Base-by-base conservation (phyloP, 53 echinoderm and acorn worm species). In the Zoroaster sp. region DNA sequence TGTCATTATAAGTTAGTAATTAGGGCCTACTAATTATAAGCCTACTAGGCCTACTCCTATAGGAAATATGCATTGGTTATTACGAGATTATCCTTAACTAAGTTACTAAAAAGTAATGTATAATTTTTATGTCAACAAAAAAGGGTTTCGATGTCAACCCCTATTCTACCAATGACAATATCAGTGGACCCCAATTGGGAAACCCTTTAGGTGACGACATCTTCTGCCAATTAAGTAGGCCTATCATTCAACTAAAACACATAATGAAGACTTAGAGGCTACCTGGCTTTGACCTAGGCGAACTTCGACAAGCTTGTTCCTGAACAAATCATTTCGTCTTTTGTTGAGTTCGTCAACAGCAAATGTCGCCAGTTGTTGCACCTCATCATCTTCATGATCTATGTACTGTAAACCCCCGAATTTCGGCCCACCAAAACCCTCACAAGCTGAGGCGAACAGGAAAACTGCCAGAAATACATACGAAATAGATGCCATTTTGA, bases 291-390 rank as follows among this genome's bases (percentile, higher is more conserved):
- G 80, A 7, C 70, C 80, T 69, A 47, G 69, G 4, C 80, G 69
- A 68, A 89, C 70, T 89, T 89, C 89, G 9, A 89, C 89, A 14
- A 89, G 69, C 54, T 89, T 89, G 69, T 67, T 17, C n/a, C 11
- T 70, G 80, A 51, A 89, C 12, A 44, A 9, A 8, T 49, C 78
- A 41, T 89, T 80, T 38, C 80, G 41, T 37, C 43, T 77, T 35
- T 49, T 68, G 70, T 89, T 89, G 0, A 89, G 7, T 69, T 89
- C 89, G 71, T 79, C 80, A 43, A 79, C 69, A 15, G 89, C 89
- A 66, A 89, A 79, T 36, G 6, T 52, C 10, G 89, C 80, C 17
- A 80, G 11, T 4, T 79, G 21, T 70, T 69, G 70, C 12, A 80
- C 78, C 7, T 69, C 35, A 1, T 28, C 79, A 43, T 85, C 71